A percentile compares a stretch with the other conserved stretches of the same genome.
Evolutionary conservation across 1,140 invertebrate species (phyloP).

Genomic region (Prorops nasuta): DNA sequence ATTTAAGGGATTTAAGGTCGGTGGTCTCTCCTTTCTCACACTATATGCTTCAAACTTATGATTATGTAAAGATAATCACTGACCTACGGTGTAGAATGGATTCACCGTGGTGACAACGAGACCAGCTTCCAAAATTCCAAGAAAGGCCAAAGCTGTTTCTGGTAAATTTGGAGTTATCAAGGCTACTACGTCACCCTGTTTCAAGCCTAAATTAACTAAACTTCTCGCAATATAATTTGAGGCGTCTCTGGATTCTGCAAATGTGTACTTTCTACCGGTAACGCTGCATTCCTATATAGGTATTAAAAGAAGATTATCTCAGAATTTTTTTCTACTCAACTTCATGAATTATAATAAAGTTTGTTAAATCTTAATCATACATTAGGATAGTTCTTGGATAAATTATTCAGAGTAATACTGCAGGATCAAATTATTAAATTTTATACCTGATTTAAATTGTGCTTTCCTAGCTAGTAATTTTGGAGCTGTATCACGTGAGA

Average conservation of each 20-base stretch:
- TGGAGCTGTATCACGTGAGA: too few species aligned
- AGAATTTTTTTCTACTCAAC: neutral
- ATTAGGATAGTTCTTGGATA: neutral
- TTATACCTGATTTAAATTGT: too few species aligned
- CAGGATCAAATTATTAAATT: too few species aligned
- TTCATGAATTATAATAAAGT: conserved; percentile 2
- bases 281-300: conserved; percentile 73
- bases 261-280: conserved; percentile 72
- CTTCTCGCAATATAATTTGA: conserved; percentile 68
- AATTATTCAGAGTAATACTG: too few species aligned
- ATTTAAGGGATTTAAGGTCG: too few species aligned
- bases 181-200: conserved; percentile 69
- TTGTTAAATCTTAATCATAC: neutral
- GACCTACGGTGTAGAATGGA: conserved; percentile 79
- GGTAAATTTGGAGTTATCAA: conserved; percentile 76
- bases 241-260: conserved; percentile 62
- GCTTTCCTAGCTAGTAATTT: too few species aligned
- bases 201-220: conserved; percentile 65
- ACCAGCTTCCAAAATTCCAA: conserved; percentile 71
- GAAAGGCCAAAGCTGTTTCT: conserved; percentile 67
- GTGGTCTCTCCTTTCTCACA: too few species aligned
- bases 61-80: too few species aligned
- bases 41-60: too few species aligned
- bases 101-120: conserved; percentile 75
- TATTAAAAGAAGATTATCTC: too few species aligned